These are phyloP conservation scores for Drosophila meridionalis DNA, from an alignment of 2,888 invertebrate genomes.

Conservation along the genomic window DNA sequence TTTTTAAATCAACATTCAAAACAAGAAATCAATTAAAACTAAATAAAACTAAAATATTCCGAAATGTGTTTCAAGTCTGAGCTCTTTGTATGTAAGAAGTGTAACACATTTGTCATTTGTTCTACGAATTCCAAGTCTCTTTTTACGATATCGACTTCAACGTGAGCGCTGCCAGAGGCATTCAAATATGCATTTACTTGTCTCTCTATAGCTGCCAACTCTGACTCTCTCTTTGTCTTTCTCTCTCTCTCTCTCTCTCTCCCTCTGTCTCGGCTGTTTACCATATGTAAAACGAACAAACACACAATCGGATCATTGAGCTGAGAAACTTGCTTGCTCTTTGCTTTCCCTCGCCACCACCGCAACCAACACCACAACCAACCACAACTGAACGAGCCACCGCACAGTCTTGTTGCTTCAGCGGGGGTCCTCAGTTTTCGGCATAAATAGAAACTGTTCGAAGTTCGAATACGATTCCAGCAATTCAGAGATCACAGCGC, in stretches of 20 bases:
- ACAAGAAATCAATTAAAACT: neutral
- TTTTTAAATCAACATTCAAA: neutral
- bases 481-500: conserved; percentile 36
- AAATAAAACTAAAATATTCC: neutral
- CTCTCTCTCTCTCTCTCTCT: conserved; percentile 29
- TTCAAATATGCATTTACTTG: conserved; percentile 55
- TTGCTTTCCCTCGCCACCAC: conserved; percentile 29
- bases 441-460: conserved; percentile 54
- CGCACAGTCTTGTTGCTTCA: conserved; percentile 53
- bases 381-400: conserved; percentile 36
- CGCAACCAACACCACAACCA: conserved; percentile 4
- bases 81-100: conserved; percentile 12
- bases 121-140: conserved; percentile 33
- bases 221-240: conserved; percentile 13
- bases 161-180: conserved; percentile 51
- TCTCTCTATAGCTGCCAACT: conserved; percentile 2
- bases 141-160: conserved; percentile 33
- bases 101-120: conserved; percentile 17
- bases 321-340: conserved; percentile 21
- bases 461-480: conserved; percentile 27
- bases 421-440: conserved; percentile 65
- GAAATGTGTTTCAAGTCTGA: conserved; percentile 1
- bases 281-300: conserved; percentile 36
- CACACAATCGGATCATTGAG: conserved; percentile 37
- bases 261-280: conserved; percentile 4